Evolutionary conservation across 2,888 invertebrate genomes (phyloP), one percentile per base, ranked within the genome.

Genomic region (Chironomus tentans): DNA sequence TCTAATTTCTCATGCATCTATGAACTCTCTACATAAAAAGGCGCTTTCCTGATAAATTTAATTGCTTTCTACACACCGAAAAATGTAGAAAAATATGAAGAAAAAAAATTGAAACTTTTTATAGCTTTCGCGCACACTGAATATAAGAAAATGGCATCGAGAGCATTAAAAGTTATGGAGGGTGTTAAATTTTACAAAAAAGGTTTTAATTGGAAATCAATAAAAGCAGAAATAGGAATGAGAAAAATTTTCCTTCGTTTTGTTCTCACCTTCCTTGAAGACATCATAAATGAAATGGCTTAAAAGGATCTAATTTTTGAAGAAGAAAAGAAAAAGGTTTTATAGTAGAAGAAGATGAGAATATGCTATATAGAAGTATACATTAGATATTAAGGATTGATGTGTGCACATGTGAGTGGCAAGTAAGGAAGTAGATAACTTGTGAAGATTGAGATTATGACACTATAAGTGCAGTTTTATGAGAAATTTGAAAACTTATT

Each of bases 161-260:
- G 38, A 38, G 10, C 38, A 56, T 56, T 56, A 56, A 56, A 56
- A 56, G 56, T 56, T 56, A 50, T 56, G 15, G 7, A 1, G 15
- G 56, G 56, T 56, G 15, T 56, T 50, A 38, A 7, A 56, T 56
- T 56, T 38, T 38, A 56, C 18, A 50, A 50, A 18, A 56, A 56
- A 48, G 21, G 13, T 48, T 70, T 70, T 70, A 70, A 70, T 70
- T 47, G 48, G 47, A n/a, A 70, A 70, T 70, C 70, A 21, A 70
- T 70, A 48, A 12, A 48, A 70, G 21, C 7, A 10, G 12, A 62
- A 62, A 18, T 12, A 4, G 12, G 21, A 22, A 62, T 38, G 38
- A 38, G 38, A 38, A 28, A 28, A 28, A 38, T 38, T 38, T 38
- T 38, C 4, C 38, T 38, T 10, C 38, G 38, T 56, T 56, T 56